phyloP scores from a whole-genome alignment of 2,113 vertebrate species.

The Chauna torquata region DNA sequence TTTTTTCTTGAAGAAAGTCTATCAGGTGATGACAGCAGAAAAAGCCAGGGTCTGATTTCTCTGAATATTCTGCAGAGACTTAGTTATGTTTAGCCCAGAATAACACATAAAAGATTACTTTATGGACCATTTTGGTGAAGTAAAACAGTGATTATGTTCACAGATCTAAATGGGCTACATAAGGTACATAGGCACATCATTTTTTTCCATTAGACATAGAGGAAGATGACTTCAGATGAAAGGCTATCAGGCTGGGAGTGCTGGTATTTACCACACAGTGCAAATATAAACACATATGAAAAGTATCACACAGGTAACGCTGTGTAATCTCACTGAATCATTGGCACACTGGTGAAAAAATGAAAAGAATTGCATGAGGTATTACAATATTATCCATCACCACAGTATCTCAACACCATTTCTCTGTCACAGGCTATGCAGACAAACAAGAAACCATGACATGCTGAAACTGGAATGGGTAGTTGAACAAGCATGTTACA shows the following conservation, averaged over 20 bases:
- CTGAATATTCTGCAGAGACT: not conserved
- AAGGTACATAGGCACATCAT: fast-evolving
- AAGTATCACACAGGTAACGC: not conserved
- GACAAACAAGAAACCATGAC: not conserved
- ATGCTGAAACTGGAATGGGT: not conserved
- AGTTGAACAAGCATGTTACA: not conserved
- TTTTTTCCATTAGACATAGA: not conserved
- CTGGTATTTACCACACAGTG: not conserved
- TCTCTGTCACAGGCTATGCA: not conserved
- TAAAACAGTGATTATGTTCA: not conserved
- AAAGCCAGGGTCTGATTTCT: not conserved
- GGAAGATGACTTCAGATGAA: not conserved
- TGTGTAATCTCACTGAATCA: not conserved
- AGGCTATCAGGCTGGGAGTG: not conserved
- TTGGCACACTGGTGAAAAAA: not conserved
- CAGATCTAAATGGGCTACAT: not conserved
- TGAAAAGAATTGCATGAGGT: not conserved
- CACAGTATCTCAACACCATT: not conserved
- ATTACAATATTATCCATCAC: not conserved
- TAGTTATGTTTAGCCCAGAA: not conserved
- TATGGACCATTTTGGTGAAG: not conserved
- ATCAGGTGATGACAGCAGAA: not conserved
- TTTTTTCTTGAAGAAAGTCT: not conserved
- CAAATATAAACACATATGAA: not conserved
- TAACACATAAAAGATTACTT: not conserved